These are phyloP conservation scores for Hozukius guyotensis DNA, from an alignment of 2,797 vertebrate genomes.

Conservation along the genomic window DNA sequence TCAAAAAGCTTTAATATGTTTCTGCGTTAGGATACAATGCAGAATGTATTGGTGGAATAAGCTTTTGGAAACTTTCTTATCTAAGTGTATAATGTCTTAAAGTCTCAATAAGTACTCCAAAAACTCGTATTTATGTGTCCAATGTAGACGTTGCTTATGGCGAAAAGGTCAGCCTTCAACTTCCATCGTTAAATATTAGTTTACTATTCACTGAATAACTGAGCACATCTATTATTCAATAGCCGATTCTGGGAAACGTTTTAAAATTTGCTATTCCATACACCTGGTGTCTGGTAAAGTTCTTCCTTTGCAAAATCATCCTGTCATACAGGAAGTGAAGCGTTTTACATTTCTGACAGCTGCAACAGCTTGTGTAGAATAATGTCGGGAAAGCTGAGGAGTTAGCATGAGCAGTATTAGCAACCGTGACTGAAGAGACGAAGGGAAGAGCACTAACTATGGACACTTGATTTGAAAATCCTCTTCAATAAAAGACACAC, in stretches of 20 bases:
- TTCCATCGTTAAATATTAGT: not conserved
- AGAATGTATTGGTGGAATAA: not conserved
- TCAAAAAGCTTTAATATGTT: not conserved
- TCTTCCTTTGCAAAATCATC: conserved; percentile 12
- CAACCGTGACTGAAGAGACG: not conserved
- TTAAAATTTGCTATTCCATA: conserved; percentile 14
- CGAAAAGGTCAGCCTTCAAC: not conserved
- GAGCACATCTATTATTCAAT: conserved; percentile 16
- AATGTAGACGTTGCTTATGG: not conserved
- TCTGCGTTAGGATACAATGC: not conserved
- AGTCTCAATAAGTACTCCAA: not conserved
- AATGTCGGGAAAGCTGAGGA: conserved; percentile 1
- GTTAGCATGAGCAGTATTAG: conserved; percentile 2
- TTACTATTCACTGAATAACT: not conserved
- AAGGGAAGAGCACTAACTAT: not conserved
- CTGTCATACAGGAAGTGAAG: conserved; percentile 54
- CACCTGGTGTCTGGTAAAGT: conserved; percentile 29
- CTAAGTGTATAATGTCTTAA: not conserved
- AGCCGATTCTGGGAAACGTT: not conserved
- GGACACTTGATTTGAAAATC: not conserved
- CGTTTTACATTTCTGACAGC: conserved; percentile 58
- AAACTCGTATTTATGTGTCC: not conserved
- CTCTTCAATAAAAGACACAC: not conserved
- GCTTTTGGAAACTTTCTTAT: not conserved
- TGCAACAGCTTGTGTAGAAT: conserved; percentile 36